A percentile compares a stretch with the other conserved stretches of the same genome.
Evolutionary conservation across 2,888 invertebrate species (phyloP).

Genomic region (Sarcophaga variegata): DNA sequence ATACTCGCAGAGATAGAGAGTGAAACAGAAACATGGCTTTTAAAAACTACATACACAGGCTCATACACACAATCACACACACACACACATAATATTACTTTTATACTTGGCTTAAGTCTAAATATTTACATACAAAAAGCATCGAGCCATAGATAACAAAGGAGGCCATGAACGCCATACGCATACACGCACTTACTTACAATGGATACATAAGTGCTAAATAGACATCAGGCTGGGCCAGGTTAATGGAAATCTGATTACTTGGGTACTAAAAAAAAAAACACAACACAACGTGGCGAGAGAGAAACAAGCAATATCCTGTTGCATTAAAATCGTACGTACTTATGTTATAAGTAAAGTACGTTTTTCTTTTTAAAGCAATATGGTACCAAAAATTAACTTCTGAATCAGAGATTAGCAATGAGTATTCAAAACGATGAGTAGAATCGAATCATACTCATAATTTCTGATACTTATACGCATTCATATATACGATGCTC

Average conservation of each 20-base stretch:
- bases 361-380: neutral
- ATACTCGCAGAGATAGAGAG: neutral
- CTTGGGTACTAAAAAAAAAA: neutral
- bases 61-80: neutral
- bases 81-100: neutral
- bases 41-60: neutral
- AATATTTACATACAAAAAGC: neutral
- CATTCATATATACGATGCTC: no score
- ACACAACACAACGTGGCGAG: neutral
- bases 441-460: no score
- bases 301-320: neutral
- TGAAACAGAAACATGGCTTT: constrained; percentile 34
- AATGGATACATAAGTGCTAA: neutral
- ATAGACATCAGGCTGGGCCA: neutral
- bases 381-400: no score
- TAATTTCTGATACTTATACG: no score
- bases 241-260: neutral
- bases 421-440: no score
- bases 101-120: neutral
- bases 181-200: neutral
- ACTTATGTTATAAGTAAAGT: neutral
- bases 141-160: neutral
- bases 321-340: neutral
- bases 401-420: no score
- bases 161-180: neutral